A percentile compares a stretch with the other conserved stretches of the same genome.
Conservation (phyloP, 2,797 vertebrate species). For the Syngnathus acus region DNA sequence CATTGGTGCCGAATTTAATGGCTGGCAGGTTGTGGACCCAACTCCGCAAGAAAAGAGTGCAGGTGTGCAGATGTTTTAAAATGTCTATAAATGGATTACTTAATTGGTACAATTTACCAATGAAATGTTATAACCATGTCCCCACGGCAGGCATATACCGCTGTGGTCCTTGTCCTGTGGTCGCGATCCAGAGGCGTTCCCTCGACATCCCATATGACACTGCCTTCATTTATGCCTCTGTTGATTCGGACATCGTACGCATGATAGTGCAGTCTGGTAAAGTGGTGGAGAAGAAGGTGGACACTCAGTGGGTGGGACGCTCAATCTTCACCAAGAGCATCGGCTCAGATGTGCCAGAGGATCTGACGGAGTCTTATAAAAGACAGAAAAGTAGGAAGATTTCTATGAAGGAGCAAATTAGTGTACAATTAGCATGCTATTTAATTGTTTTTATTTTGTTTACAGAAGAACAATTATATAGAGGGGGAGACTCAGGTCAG, state of each 20-base stretch:
- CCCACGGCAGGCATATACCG: constrained; percentile 65
- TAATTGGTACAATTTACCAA: neutral
- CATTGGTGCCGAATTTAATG: constrained; percentile 69
- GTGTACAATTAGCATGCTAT: neutral
- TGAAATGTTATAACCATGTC: neutral
- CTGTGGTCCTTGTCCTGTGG: constrained; percentile 77
- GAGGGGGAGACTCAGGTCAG: neutral
- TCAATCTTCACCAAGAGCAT: constrained; percentile 80
- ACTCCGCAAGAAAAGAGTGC: constrained; percentile 80
- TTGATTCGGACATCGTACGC: constrained; percentile 72
- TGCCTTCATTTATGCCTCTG: constrained; percentile 72
- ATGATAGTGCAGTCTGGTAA: constrained; percentile 57
- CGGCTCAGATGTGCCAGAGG: constrained; percentile 60
- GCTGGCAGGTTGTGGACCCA: constrained; percentile 83
- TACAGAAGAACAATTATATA: neutral
- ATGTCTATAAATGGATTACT: neutral
- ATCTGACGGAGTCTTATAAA: constrained; percentile 76
- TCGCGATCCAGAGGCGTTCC: constrained; percentile 62
- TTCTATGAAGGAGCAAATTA: neutral
- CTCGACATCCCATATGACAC: constrained; percentile 63
- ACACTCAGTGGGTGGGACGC: constrained; percentile 65
- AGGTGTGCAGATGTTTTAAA: constrained; percentile 44
- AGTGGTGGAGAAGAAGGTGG: constrained; percentile 63
- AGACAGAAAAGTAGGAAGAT: constrained; percentile 58
- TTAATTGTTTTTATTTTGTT: neutral